These are phyloP conservation scores for Malacoraja senta DNA, from an alignment of 2,797 vertebrate genomes.

Conservation along the genomic window DNA sequence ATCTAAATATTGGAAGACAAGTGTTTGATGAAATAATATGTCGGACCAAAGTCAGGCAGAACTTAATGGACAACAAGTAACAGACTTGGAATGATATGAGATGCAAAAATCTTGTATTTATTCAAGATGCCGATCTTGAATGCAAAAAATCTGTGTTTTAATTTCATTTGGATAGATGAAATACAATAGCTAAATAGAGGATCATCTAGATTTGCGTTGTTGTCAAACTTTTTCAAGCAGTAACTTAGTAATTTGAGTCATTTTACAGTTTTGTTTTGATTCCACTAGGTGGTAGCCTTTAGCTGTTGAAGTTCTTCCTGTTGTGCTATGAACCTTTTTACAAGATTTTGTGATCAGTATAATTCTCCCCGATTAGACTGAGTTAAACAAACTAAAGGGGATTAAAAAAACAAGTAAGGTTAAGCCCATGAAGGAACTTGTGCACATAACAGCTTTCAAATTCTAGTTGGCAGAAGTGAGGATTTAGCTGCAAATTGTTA, in stretches of 20 bases:
- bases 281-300: constrained; percentile 2
- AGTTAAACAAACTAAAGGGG: neutral
- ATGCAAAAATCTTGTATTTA: neutral
- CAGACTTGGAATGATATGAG: neutral
- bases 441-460: neutral
- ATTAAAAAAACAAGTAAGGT: no score
- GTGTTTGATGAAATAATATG: neutral
- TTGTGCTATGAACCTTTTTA: neutral
- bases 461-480: neutral
- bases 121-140: neutral
- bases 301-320: neutral
- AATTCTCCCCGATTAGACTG: no score
- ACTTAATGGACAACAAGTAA: neutral
- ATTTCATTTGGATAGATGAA: neutral
- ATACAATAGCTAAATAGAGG: neutral
- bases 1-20: neutral
- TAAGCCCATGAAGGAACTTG: neutral
- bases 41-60: neutral
- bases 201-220: neutral
- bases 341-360: neutral
- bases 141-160: neutral
- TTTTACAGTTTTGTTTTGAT: neutral
- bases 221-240: neutral
- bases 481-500: neutral
- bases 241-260: neutral